Evolutionary conservation across 2,113 vertebrate genomes (phyloP).

Genomic region (Dendrocopos noguchii): DNA sequence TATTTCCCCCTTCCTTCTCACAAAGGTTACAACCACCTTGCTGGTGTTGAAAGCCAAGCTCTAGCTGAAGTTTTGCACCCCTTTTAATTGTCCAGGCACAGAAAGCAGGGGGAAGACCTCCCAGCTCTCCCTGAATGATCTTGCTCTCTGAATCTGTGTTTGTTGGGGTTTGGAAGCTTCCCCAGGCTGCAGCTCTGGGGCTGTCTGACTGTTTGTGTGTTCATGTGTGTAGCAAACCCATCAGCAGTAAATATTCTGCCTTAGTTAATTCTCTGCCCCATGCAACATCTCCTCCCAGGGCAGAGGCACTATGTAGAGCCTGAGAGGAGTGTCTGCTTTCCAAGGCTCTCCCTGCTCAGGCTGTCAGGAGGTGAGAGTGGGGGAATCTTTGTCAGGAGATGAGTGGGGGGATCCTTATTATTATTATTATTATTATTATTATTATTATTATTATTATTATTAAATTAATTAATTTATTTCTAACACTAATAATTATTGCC

Average conservation of each 20-base stretch:
- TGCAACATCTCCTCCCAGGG: background rate
- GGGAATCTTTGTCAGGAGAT: background rate
- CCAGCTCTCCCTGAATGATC: background rate
- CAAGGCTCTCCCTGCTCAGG: background rate
- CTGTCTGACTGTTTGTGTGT: background rate
- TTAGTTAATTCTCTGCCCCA: background rate
- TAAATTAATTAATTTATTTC: background rate
- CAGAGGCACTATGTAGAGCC: background rate
- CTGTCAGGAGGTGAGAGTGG: background rate
- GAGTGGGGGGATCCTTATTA: too few species aligned
- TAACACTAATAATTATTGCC: background rate
- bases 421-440: background rate
- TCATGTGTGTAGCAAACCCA: background rate
- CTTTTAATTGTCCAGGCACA: background rate
- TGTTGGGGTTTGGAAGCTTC: background rate
- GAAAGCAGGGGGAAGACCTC: background rate
- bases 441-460: background rate
- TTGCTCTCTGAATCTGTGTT: background rate
- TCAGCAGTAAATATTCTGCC: background rate
- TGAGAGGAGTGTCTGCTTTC: constrained; percentile 1
- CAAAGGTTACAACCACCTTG: background rate
- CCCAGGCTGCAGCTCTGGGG: background rate
- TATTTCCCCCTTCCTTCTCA: background rate
- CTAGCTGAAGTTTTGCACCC: background rate
- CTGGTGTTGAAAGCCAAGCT: background rate